Evolutionary conservation across 2,797 vertebrate species (phyloP).

Genomic region (Chelon auratus): DNA sequence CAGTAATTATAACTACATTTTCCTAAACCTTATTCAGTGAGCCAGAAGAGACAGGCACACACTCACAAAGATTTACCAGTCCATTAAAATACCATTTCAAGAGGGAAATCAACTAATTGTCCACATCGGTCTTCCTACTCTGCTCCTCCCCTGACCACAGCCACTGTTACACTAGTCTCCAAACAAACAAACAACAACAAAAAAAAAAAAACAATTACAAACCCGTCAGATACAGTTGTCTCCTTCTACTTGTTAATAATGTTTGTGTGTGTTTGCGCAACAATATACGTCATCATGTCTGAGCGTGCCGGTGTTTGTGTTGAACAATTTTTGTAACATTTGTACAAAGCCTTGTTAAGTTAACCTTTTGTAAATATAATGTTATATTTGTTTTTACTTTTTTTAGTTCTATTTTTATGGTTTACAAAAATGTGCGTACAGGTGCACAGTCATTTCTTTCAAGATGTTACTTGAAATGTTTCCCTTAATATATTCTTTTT

Average conservation of each 20-base stretch:
- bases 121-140: constrained; percentile 56
- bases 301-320: constrained; percentile 76
- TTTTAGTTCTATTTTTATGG: constrained; percentile 81
- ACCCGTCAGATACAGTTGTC: constrained; percentile 28
- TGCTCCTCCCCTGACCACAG: constrained; percentile 49
- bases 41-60: constrained; percentile 9
- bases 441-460: constrained; percentile 83
- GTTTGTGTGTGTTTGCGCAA: constrained; percentile 62
- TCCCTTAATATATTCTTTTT: constrained; percentile 82
- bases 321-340: constrained; percentile 88
- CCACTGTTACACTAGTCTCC: constrained; percentile 51
- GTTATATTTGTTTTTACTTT: constrained; percentile 80
- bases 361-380: constrained; percentile 87
- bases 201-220: background rate
- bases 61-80: background rate
- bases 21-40: constrained; percentile 23
- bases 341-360: constrained; percentile 90
- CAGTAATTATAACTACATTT: background rate
- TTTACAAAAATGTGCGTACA: constrained; percentile 84
- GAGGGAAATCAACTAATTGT: constrained; percentile 38
- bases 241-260: constrained; percentile 68
- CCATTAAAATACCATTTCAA: constrained; percentile 40
- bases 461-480: constrained; percentile 88
- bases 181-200: background rate
- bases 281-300: constrained; percentile 63